These are phyloP conservation scores for Heloderma charlesbogerti DNA, from an alignment of 2,113 vertebrate genomes.

Conservation along the genomic window DNA sequence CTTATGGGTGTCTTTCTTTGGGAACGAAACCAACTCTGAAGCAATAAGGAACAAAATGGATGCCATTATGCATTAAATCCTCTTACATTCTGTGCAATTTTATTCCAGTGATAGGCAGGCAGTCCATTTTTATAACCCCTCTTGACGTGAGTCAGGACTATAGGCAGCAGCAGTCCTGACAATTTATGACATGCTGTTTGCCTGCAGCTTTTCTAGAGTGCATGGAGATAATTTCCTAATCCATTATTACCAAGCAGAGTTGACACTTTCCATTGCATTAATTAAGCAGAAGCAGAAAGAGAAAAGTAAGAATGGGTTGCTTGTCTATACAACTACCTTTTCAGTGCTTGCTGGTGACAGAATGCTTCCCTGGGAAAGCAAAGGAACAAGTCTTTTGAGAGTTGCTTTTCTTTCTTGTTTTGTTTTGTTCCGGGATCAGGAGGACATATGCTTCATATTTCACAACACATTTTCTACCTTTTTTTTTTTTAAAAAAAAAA, in stretches of 20 bases:
- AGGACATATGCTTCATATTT: not conserved
- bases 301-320: constrained; percentile 34
- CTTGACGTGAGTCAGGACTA: constrained; percentile 53
- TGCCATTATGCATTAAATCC: constrained; percentile 59
- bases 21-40: not conserved
- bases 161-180: constrained; percentile 44
- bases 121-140: constrained; percentile 56
- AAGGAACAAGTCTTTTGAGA: not conserved
- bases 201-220: constrained; percentile 60
- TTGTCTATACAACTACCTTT: constrained; percentile 49
- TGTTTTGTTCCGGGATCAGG: constrained; percentile 3
- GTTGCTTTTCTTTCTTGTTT: not conserved
- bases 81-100: constrained; percentile 58
- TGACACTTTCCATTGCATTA: constrained; percentile 62
- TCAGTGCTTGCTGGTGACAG: not conserved
- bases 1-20: not conserved
- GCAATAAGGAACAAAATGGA: constrained; percentile 45
- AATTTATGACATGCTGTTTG: constrained; percentile 59
- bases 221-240: constrained; percentile 65
- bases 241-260: constrained; percentile 53
- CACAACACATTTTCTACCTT: not conserved
- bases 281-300: constrained; percentile 57
- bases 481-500: not conserved
- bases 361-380: constrained; percentile 27
- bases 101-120: constrained; percentile 42